Evolutionary conservation across 2,888 invertebrate species (phyloP).

Genomic region (Thereva unica): DNA sequence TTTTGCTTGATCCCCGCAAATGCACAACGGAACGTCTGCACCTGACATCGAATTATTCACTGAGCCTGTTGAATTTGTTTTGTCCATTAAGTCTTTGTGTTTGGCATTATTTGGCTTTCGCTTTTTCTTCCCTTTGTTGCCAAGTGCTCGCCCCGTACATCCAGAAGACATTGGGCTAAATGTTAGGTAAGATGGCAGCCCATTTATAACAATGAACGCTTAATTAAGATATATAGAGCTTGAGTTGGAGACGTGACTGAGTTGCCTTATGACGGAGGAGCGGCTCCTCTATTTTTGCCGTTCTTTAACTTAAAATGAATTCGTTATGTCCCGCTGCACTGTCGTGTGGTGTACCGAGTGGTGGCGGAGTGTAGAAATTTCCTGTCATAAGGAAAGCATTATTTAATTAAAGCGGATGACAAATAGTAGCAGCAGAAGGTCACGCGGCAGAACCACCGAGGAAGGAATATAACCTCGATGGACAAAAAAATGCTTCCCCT

Average conservation of each 20-base stretch:
- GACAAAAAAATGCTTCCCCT: too few species aligned
- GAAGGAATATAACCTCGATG: too few species aligned
- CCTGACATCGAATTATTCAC: too few species aligned
- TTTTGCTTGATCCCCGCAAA: too few species aligned
- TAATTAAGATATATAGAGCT: constrained; percentile 36
- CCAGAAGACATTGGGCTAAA: constrained; percentile 20
- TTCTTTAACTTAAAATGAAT: neutral
- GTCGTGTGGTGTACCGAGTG: neutral
- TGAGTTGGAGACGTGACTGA: constrained; percentile 35
- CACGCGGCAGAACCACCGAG: neutral
- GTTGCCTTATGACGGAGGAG: constrained; percentile 27
- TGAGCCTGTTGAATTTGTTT: constrained; percentile 15
- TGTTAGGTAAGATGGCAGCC: constrained; percentile 32
- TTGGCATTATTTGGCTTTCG: constrained; percentile 16
- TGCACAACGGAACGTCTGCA: too few species aligned
- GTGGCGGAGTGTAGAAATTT: constrained; percentile 32
- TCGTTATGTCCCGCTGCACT: neutral
- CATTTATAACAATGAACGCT: constrained; percentile 37
- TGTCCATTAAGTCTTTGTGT: too few species aligned
- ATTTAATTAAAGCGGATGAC: constrained; percentile 35
- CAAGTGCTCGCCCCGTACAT: too few species aligned
- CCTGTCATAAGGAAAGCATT: constrained; percentile 32
- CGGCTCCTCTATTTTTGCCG: neutral
- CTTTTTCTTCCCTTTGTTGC: constrained; percentile 7
- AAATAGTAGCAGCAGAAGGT: constrained; percentile 20